A percentile compares a stretch with the other conserved stretches of the same genome.
Conservation (phyloP, 2,888 invertebrate species). For the Coronaproctus castanopsis region DNA sequence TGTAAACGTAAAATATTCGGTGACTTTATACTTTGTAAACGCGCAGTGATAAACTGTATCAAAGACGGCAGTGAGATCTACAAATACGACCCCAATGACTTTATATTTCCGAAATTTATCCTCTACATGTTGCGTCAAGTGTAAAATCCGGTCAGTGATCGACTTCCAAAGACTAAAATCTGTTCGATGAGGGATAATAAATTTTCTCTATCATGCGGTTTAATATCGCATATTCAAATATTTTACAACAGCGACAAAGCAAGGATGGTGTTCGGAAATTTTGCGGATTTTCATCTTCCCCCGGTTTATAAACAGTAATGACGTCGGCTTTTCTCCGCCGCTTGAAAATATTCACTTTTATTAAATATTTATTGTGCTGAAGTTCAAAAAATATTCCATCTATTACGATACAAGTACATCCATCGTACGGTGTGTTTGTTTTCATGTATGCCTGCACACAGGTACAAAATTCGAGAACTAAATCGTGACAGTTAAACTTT, state of each 20-base stretch:
- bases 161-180: not conserved
- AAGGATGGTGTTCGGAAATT: not conserved
- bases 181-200: not conserved
- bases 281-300: too few species aligned
- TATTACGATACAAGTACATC: too few species aligned
- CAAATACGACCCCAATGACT: not conserved
- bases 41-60: not conserved
- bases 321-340: not conserved
- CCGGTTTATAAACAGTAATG: not conserved
- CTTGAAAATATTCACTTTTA: not conserved
- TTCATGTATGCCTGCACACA: too few species aligned
- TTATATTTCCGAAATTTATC: not conserved
- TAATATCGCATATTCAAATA: not conserved
- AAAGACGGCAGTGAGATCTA: not conserved
- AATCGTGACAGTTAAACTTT: too few species aligned
- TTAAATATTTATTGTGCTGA: not conserved
- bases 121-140: not conserved
- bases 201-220: not conserved
- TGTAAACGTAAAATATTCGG: not conserved
- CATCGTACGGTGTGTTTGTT: too few species aligned
- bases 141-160: not conserved
- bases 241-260: not conserved
- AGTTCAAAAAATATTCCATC: too few species aligned
- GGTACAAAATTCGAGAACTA: too few species aligned
- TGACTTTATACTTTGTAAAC: not conserved